A percentile compares a stretch with the other conserved stretches of the same genome.
Evolutionary conservation across 2,797 vertebrate species (phyloP).

Genomic region (Siniperca scherzeri): DNA sequence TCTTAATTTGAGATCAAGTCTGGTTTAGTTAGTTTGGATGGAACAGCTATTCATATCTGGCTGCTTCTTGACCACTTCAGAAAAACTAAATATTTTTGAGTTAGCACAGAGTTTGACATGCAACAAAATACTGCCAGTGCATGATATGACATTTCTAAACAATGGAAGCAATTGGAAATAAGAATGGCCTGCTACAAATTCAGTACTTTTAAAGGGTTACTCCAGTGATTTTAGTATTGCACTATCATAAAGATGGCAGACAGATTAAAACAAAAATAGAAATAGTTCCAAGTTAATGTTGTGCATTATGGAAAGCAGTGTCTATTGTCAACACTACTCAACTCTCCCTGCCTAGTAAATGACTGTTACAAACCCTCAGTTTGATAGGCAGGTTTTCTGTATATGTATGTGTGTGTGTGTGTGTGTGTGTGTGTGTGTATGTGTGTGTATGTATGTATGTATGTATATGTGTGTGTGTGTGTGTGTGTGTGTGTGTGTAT

Average conservation of each 20-base stretch:
- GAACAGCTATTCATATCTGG: background rate
- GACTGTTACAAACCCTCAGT: background rate
- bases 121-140: background rate
- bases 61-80: background rate
- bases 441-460: no score
- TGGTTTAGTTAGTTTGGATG: background rate
- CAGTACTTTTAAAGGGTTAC: background rate
- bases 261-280: background rate
- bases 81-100: background rate
- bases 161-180: background rate
- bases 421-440: no score
- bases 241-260: background rate
- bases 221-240: background rate
- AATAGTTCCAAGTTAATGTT: background rate
- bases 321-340: background rate
- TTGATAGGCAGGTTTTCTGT: background rate
- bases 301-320: background rate
- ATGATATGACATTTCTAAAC: background rate
- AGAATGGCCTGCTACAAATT: background rate
- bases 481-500: no score
- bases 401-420: no score
- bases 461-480: no score
- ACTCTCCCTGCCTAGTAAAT: background rate
- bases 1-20: background rate
- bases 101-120: background rate